Percentiles rank a stretch among this genome's conserved stretches.
These are phyloP conservation scores for Euphydryas editha DNA, from an alignment of 2,888 invertebrate genomes.

Conservation along the genomic window DNA sequence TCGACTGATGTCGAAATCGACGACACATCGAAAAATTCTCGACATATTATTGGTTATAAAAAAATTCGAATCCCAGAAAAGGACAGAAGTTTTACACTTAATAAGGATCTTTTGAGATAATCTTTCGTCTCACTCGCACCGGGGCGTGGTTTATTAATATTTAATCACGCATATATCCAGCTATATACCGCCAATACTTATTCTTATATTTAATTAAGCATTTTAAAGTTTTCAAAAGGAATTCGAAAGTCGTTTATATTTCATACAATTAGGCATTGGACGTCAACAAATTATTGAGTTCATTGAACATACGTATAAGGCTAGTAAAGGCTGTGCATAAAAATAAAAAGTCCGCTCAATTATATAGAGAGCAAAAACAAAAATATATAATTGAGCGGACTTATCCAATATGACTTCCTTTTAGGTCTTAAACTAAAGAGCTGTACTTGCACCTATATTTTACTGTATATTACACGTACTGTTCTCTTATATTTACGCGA, in stretches of 20 bases:
- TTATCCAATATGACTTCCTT: background rate
- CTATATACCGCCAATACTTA: background rate
- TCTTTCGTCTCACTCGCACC: conserved; percentile 12
- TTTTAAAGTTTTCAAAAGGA: background rate
- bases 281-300: background rate
- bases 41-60: conserved; percentile 2
- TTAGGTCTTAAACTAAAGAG: background rate
- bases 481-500: too few species aligned
- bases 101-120: background rate
- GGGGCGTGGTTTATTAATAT: conserved; percentile 14
- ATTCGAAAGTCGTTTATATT: background rate
- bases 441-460: too few species aligned
- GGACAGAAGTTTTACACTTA: conserved; percentile 6
- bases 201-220: background rate
- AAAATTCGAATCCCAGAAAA: conserved; percentile 7
- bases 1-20: conserved; percentile 1
- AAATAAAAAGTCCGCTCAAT: background rate
- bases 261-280: background rate
- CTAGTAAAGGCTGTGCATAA: background rate
- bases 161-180: background rate
- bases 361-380: background rate
- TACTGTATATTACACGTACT: too few species aligned
- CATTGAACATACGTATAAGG: conserved; percentile 5
- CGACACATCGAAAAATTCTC: conserved; percentile 6
- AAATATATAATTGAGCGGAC: background rate